A percentile compares a stretch with the other conserved stretches of the same genome.
These are phyloP conservation scores for Drosophila buzzatii DNA, from an alignment of 2,888 invertebrate species.

Conservation along the genomic window DNA sequence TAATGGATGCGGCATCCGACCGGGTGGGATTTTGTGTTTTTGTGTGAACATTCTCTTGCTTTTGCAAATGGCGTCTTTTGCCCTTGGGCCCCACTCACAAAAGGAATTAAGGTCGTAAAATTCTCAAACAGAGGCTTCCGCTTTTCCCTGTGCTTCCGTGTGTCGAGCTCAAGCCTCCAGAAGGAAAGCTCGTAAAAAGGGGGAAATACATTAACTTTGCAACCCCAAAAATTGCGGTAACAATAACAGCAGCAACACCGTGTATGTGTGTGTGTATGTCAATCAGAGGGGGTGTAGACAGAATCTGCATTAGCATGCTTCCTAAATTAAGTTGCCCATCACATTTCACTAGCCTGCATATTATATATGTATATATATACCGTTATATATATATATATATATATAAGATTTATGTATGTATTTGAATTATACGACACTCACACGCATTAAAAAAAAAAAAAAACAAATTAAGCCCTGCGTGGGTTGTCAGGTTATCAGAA, in stretches of 20 bases:
- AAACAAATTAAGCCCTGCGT: not conserved
- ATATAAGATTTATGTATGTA: constrained; percentile 6
- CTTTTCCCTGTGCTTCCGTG: constrained; percentile 45
- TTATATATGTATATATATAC: constrained; percentile 18
- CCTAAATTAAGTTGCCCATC: constrained; percentile 67
- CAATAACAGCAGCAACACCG: constrained; percentile 25
- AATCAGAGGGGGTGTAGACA: constrained; percentile 13
- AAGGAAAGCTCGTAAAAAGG: constrained; percentile 68
- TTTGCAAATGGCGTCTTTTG: constrained; percentile 68
- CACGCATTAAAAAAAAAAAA: not conserved
- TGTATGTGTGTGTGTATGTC: not conserved
- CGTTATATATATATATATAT: constrained; percentile 22
- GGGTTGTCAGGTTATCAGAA: constrained; percentile 17
- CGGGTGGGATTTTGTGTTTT: constrained; percentile 11
- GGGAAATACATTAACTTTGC: constrained; percentile 64
- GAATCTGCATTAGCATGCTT: constrained; percentile 75
- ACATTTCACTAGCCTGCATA: constrained; percentile 37
- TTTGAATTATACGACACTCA: constrained; percentile 29
- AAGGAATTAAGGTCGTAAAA: constrained; percentile 79
- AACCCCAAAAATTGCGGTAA: constrained; percentile 61
- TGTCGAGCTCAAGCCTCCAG: constrained; percentile 15
- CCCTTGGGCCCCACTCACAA: constrained; percentile 51
- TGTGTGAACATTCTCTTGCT: constrained; percentile 25
- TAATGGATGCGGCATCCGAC: constrained; percentile 43
- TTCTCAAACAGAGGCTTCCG: constrained; percentile 51